Evolutionary conservation across 2,888 invertebrate species (phyloP), one percentile per base, ranked within the genome.

Genomic region (Drosophila heteroneura): DNA sequence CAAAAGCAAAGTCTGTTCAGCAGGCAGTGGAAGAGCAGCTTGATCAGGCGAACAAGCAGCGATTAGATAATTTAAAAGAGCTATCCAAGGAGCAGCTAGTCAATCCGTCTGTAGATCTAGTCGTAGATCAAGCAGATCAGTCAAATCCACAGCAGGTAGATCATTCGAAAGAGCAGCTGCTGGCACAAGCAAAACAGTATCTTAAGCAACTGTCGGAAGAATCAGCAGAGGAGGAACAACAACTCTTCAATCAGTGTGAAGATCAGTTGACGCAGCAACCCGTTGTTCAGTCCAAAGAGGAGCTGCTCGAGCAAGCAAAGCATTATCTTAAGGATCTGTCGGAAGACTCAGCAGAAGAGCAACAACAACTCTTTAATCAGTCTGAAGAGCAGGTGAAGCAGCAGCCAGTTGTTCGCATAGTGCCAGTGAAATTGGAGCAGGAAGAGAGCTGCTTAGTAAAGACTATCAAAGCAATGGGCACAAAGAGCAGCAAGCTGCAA

Each of bases 401-500:
- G n/a, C 71, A 74, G 47, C 63, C 75, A 0, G 44, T 19, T 39
- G 75, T 75, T 1, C 57, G 51, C 19, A 22, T 81, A 26, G 63
- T 68, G 41, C 74, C 77, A n/a, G 72, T 75, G 39, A 41, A 32
- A 35, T 64, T 70, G 54, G 80, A 68, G 30, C 28, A 16, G 56
- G 52, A 37, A 62, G 58, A 32, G 10, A 41, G 16, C 30, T 19
- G 52, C 5, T 26, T 28, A 30, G 30, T 37, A 22, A 6, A 47
- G 52, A 32, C 49, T 30, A 52, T n/a, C 61, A 64, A 19, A 32
- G 66, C 57, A 57, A 81, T 92, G 91, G 83, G 81, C 57, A 82
- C 83, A 64, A 92, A 90, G 62, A 79, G 82, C 59, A 74, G 81
- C 47, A 87, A 87, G 65, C 73, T 70, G 16, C 78, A 70, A 74